Percentiles rank a stretch among this genome's conserved stretches.
Conservation (phyloP, 2,113 vertebrate genomes). For the Ramphastos sulfuratus region DNA sequence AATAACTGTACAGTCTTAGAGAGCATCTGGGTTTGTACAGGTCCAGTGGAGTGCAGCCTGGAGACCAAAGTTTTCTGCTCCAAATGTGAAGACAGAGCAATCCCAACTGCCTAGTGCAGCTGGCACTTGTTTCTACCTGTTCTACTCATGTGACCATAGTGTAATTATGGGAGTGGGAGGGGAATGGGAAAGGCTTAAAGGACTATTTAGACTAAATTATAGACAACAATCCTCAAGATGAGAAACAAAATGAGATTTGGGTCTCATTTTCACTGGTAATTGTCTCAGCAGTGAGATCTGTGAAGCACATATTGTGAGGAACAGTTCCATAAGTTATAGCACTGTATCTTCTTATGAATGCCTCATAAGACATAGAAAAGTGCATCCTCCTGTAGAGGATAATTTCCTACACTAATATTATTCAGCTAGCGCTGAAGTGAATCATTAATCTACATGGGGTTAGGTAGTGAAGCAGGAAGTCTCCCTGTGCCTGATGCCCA, state of each 20-base stretch:
- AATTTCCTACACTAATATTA: constrained; percentile 74
- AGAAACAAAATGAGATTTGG: constrained; percentile 38
- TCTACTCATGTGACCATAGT: no score
- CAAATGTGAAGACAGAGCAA: no score
- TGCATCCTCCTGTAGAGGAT: constrained; percentile 42
- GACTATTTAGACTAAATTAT: constrained; percentile 54
- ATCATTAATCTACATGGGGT: constrained; percentile 67
- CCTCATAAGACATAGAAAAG: constrained; percentile 60
- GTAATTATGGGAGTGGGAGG: no score
- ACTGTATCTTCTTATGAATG: constrained; percentile 18
- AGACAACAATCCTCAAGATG: constrained; percentile 19
- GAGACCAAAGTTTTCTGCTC: no score
- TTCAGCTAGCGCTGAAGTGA: constrained; percentile 63
- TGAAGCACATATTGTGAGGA: neutral
- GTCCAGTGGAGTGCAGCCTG: no score
- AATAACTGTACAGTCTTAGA: no score
- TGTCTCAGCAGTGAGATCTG: constrained; percentile 27
- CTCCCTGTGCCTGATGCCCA: constrained; percentile 60
- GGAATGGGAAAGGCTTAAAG: neutral
- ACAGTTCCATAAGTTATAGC: constrained; percentile 16
- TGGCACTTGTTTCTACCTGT: no score
- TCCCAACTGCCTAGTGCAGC: no score
- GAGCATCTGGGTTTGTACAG: no score
- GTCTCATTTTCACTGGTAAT: constrained; percentile 59
- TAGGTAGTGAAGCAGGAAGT: constrained; percentile 71